A percentile compares a stretch with the other conserved stretches of the same genome.
These are phyloP conservation scores for Athene noctua DNA, from an alignment of 2,113 vertebrate species.

Conservation along the genomic window DNA sequence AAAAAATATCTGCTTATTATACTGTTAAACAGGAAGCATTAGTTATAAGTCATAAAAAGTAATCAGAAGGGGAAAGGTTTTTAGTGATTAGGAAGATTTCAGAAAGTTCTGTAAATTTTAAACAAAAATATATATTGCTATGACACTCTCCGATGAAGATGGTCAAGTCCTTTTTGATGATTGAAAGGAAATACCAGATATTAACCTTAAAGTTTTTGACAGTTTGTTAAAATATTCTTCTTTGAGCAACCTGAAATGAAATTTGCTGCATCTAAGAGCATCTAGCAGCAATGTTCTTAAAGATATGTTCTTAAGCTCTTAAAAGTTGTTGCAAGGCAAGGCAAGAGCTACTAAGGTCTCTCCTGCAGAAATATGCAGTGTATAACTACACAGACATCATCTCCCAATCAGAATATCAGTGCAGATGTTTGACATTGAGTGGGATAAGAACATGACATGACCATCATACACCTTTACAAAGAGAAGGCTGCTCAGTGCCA, in stretches of 20 bases:
- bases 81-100: not conserved
- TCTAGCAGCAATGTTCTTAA: not conserved
- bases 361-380: not conserved
- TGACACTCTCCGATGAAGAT: not conserved
- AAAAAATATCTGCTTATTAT: not conserved
- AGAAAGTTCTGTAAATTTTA: not conserved
- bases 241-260: not conserved
- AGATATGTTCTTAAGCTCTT: not conserved
- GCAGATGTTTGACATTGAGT: not conserved
- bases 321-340: not conserved
- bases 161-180: not conserved
- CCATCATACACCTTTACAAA: not conserved
- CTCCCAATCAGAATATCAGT: not conserved
- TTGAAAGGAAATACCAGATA: not conserved
- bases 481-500: not conserved
- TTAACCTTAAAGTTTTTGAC: not conserved
- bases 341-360: not conserved
- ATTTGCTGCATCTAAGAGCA: not conserved
- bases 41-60: not conserved
- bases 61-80: not conserved
- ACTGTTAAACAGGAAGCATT: not conserved
- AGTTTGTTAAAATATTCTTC: not conserved
- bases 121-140: not conserved
- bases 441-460: not conserved
- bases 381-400: not conserved